Percentiles rank a stretch among this genome's conserved stretches.
Conservation (phyloP, 2,113 vertebrate species). For the Noctilio leporinus region DNA sequence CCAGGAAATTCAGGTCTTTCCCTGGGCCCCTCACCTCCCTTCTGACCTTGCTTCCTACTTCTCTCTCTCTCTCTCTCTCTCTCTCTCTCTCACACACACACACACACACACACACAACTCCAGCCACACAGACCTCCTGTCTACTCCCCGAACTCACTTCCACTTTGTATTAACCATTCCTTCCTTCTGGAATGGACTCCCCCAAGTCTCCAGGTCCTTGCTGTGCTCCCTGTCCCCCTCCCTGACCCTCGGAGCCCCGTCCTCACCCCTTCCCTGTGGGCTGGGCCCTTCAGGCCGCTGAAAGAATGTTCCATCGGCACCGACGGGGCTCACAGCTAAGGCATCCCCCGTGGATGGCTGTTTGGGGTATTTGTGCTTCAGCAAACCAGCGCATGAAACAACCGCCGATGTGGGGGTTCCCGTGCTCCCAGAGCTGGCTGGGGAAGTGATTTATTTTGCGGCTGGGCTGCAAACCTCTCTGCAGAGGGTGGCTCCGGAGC, state of each 20-base stretch:
- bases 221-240: background rate
- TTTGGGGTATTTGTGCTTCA: background rate
- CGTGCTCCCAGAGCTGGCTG: background rate
- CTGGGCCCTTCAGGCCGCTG: too few relatives aligned
- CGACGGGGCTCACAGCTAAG: background rate
- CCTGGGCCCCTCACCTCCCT: background rate
- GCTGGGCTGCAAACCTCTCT: background rate
- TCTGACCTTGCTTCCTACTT: background rate
- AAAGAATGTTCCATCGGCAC: background rate
- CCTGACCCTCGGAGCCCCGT: fast-evolving
- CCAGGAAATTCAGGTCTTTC: background rate
- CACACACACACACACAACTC: background rate
- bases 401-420: fast-evolving
- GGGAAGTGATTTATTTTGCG: background rate
- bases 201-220: background rate
- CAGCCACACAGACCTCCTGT: background rate
- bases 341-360: fast-evolving
- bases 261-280: too few relatives aligned
- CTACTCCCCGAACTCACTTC: background rate
- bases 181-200: background rate
- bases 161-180: too few relatives aligned
- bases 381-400: too few relatives aligned
- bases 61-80: background rate
- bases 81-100: background rate
- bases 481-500: background rate